Evolutionary conservation across 2,113 vertebrate species (phyloP).

Genomic region (Gymnogyps californianus): DNA sequence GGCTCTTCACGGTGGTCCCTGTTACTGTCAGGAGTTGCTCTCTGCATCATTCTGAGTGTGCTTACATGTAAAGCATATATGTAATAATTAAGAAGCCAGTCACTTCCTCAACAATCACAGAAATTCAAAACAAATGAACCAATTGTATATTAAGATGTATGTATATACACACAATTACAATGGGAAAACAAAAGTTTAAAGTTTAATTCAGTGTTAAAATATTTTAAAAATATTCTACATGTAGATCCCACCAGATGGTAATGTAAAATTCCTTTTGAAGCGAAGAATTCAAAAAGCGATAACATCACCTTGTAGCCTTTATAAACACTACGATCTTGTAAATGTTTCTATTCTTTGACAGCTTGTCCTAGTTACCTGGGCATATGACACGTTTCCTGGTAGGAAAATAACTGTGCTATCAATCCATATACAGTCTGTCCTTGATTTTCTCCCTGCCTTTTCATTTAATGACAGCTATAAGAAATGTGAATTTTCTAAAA

Average conservation of each 20-base stretch:
- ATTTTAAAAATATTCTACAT: background rate
- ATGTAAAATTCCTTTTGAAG: slow-evolving; percentile 13
- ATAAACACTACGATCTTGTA: background rate
- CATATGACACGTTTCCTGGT: background rate
- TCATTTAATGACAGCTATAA: background rate
- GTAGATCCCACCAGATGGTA: background rate
- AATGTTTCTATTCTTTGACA: background rate
- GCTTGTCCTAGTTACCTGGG: slow-evolving; percentile 11
- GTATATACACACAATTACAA: background rate
- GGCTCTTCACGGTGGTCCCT: background rate
- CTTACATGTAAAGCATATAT: background rate
- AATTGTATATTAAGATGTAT: background rate
- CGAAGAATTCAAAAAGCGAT: background rate
- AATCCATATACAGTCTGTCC: background rate
- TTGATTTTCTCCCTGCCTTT: background rate
- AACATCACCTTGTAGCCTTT: background rate
- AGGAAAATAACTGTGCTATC: background rate
- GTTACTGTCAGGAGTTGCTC: background rate
- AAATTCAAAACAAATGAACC: background rate
- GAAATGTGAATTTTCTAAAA: background rate
- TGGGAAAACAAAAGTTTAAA: background rate
- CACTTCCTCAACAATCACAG: background rate
- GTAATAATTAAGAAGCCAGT: background rate
- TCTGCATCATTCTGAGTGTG: background rate
- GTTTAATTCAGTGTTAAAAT: background rate